These are phyloP conservation scores for Todus mexicanus DNA, from an alignment of 2,797 vertebrate species.

Conservation along the genomic window DNA sequence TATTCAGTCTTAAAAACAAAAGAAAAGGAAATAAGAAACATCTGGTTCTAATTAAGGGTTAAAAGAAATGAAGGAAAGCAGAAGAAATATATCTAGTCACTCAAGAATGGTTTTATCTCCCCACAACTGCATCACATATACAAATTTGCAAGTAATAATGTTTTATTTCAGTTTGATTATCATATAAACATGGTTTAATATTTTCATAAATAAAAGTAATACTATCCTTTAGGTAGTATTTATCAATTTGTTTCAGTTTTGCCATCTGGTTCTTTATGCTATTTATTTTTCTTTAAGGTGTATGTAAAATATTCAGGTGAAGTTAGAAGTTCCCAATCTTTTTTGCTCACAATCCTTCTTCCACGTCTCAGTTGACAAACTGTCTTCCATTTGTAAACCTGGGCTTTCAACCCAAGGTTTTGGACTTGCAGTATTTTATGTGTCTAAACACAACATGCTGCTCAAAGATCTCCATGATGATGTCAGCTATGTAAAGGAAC, in stretches of 20 bases:
- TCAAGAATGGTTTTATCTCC: not conserved
- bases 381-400: not conserved
- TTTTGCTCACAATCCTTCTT: not conserved
- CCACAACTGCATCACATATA: not conserved
- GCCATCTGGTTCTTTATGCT: not conserved
- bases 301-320: not conserved
- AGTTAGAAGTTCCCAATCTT: not conserved
- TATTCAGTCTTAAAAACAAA: slow-evolving; percentile 14
- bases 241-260: not conserved
- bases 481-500: not conserved
- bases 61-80: slow-evolving; percentile 6
- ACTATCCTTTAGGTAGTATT: not conserved
- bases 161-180: not conserved
- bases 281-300: not conserved
- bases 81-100: not conserved
- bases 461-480: not conserved
- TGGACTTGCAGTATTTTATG: not conserved
- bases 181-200: not conserved
- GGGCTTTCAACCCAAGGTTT: not conserved
- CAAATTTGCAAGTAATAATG: not conserved
- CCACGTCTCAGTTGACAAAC: not conserved
- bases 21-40: slow-evolving; percentile 34
- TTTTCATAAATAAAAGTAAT: not conserved
- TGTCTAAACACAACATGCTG: not conserved
- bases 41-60: slow-evolving; percentile 15